phyloP scores from a whole-genome alignment of 2,797 vertebrate genomes.

The Girardinus metallicus region DNA sequence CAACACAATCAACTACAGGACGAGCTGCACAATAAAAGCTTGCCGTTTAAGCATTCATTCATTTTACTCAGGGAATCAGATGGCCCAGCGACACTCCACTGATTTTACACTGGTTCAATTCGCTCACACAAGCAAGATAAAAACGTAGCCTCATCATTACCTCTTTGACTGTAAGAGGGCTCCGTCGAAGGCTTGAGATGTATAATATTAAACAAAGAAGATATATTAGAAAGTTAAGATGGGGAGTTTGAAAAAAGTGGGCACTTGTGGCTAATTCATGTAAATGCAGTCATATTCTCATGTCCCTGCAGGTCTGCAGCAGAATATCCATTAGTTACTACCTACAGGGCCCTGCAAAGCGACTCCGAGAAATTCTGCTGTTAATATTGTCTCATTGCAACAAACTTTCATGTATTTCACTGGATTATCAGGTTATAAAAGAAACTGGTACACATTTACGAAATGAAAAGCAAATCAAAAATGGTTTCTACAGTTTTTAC shows the following conservation, averaged over 20 bases:
- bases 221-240: background rate
- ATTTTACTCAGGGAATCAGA: slow-evolving; percentile 6
- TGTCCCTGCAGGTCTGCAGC: background rate
- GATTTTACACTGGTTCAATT: slow-evolving; percentile 6
- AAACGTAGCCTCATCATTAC: slow-evolving; percentile 7
- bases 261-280: background rate
- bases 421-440: background rate
- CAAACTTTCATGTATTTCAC: background rate
- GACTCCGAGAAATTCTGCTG: too few relatives aligned
- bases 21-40: background rate
- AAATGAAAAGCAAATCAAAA: background rate
- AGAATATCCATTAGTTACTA: background rate
- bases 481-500: background rate
- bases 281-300: background rate
- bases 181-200: background rate
- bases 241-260: slow-evolving; percentile 1
- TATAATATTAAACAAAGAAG: slow-evolving; percentile 11
- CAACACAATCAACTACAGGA: background rate
- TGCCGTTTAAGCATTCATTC: background rate
- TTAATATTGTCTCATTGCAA: background rate
- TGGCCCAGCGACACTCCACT: background rate
- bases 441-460: background rate
- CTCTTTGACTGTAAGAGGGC: background rate
- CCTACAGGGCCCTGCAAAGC: background rate
- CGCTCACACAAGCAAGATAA: background rate